These are phyloP conservation scores for Xenops minutus DNA, from an alignment of 2,797 vertebrate species.

Conservation along the genomic window DNA sequence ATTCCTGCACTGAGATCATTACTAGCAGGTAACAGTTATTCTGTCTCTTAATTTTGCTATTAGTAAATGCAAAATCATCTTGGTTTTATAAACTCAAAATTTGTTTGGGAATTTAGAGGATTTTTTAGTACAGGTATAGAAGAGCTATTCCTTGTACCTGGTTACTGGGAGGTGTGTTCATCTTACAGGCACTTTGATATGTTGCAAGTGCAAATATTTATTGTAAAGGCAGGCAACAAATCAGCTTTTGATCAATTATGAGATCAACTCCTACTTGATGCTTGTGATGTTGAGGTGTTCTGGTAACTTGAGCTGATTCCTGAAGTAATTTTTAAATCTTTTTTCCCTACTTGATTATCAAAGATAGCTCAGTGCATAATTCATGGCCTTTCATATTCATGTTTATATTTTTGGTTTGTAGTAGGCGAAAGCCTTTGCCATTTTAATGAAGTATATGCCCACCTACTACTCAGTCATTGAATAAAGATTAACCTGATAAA, in stretches of 20 bases:
- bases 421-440: constrained; percentile 15
- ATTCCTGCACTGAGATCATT: neutral
- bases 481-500: constrained; percentile 7
- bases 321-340: neutral
- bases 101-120: neutral
- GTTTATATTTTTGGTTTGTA: constrained; percentile 31
- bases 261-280: neutral
- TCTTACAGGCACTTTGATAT: neutral
- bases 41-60: neutral
- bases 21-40: neutral
- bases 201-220: neutral
- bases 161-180: neutral
- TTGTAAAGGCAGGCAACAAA: constrained; percentile 1
- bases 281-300: neutral
- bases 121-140: neutral
- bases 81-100: neutral
- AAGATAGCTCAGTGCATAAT: constrained; percentile 30
- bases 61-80: neutral
- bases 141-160: neutral
- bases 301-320: constrained; percentile 1
- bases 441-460: constrained; percentile 25
- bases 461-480: neutral
- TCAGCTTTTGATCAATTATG: constrained; percentile 23
- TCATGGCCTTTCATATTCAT: constrained; percentile 42
- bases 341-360: constrained; percentile 2